Evolutionary conservation across 2,797 vertebrate species (phyloP).

Genomic region (Potorous gilbertii): DNA sequence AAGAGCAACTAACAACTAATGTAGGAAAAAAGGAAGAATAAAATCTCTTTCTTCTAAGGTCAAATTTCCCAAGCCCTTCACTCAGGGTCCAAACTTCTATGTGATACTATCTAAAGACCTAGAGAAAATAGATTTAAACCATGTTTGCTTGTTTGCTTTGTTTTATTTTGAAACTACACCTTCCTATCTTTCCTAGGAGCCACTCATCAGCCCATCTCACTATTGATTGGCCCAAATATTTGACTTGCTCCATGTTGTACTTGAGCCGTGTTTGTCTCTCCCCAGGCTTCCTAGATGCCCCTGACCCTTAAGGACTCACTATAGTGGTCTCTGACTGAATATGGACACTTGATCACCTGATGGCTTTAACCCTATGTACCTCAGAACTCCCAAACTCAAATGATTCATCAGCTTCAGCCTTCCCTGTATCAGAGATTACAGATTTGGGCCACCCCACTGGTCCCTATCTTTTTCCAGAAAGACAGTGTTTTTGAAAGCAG

Average conservation of each 20-base stretch:
- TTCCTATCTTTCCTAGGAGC: background rate
- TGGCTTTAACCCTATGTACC: background rate
- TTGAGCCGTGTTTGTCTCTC: background rate
- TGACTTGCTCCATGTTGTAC: background rate
- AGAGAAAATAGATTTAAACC: constrained; percentile 26
- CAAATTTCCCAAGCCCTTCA: background rate
- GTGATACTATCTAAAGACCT: background rate
- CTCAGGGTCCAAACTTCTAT: constrained; percentile 38
- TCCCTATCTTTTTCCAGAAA: background rate
- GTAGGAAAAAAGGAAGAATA: background rate
- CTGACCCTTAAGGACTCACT: background rate
- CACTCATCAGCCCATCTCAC: background rate
- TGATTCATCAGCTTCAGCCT: background rate
- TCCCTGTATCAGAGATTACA: background rate
- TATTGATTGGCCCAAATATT: background rate
- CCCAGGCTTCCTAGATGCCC: background rate
- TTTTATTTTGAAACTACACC: background rate
- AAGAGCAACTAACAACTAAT: background rate
- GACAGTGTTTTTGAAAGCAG: background rate
- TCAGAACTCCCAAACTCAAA: background rate
- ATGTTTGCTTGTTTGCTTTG: constrained; percentile 1
- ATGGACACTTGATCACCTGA: background rate
- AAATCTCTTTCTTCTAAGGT: background rate
- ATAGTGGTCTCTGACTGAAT: background rate
- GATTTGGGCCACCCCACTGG: background rate